These are phyloP conservation scores for Agriopis leucophaearia DNA, from an alignment of 2,888 invertebrate species.

Conservation along the genomic window DNA sequence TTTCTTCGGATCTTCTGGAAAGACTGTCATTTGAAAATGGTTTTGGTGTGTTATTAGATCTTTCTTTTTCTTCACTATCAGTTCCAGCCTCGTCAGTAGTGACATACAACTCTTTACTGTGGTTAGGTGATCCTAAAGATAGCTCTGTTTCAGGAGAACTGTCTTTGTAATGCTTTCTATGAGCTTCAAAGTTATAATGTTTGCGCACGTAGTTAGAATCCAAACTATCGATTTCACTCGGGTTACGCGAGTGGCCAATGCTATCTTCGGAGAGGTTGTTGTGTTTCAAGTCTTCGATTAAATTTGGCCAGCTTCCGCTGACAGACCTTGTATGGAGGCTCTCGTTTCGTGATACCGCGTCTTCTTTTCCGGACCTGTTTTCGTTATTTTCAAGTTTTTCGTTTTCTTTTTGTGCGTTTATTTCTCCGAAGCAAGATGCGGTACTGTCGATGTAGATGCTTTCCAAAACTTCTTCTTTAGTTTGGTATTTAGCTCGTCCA, in stretches of 20 bases:
- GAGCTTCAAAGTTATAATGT: slow-evolving; percentile 83
- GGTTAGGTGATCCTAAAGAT: slow-evolving; percentile 69
- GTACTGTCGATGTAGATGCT: slow-evolving; percentile 84
- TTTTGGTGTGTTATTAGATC: slow-evolving; percentile 78
- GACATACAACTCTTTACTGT: slow-evolving; percentile 75
- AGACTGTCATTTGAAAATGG: slow-evolving; percentile 79
- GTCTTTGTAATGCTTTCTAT: slow-evolving; percentile 77
- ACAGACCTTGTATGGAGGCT: slow-evolving; percentile 75
- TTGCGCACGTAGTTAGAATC: slow-evolving; percentile 87
- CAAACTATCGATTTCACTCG: slow-evolving; percentile 86
- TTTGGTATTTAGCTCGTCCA: slow-evolving; percentile 82
- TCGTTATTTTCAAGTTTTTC: slow-evolving; percentile 63
- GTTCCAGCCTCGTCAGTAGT: slow-evolving; percentile 74
- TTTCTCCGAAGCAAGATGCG: slow-evolving; percentile 82
- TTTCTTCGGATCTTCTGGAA: slow-evolving; percentile 67
- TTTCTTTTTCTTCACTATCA: slow-evolving; percentile 71
- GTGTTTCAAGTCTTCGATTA: slow-evolving; percentile 77
- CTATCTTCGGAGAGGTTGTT: slow-evolving; percentile 81
- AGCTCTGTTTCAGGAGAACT: slow-evolving; percentile 81
- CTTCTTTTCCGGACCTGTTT: slow-evolving; percentile 72
- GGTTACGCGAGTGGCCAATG: slow-evolving; percentile 80
- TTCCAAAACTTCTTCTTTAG: slow-evolving; percentile 83
- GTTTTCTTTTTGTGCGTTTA: slow-evolving; percentile 76
- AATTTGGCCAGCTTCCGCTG: slow-evolving; percentile 81
- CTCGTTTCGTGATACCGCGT: slow-evolving; percentile 68